Evolutionary conservation across 1,140 invertebrate genomes (phyloP), one percentile per base, ranked within the genome.

Genomic region (Pararge aegeria): DNA sequence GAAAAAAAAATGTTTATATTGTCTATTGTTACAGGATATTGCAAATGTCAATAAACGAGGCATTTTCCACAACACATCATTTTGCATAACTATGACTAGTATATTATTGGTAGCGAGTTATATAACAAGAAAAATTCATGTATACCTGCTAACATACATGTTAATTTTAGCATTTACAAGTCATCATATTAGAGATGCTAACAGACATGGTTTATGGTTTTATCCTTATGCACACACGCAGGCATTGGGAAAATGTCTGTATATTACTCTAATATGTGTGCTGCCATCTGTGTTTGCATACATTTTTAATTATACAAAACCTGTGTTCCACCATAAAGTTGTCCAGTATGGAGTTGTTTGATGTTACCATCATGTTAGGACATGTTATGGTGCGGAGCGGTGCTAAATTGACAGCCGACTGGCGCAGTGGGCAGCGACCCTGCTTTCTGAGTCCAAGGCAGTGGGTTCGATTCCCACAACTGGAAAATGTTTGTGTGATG

Each of bases 111-210:
- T 64, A 7, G 82, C 78, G 16, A 75, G 75, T 54, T 68, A 76
- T 51, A 6, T 80, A 24, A 61, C 16, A 13, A 78, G 65, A 20
- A 83, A 75, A 73, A 12, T 76, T 0, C 82, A 86, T 38, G 61
- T 83, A 34, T 81, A 79, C 51, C 30, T 78, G 4, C 4, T 78
- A 0, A 66, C 69, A 2, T 86, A 70, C 46, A 87, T 87, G 78
- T 2, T 80, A 0, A 56, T 77, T 0, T n/a, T 86, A 13, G 82
- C 82, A 1, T 85, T 70, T 38, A 59, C 70, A 0, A 80, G 71
- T 19, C 85, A 88, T 53, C 83, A 83, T n/a, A 64, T 87, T 9
- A 46, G 85, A 19, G 85, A 88, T 55, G 82, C 61, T 0, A 81
- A 83, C 19, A 34, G 83, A 7, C 56, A 81, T 42, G 85, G 85